Evolutionary conservation across 2,113 vertebrate genomes (phyloP).

Genomic region (Poeciliopsis prolifica): DNA sequence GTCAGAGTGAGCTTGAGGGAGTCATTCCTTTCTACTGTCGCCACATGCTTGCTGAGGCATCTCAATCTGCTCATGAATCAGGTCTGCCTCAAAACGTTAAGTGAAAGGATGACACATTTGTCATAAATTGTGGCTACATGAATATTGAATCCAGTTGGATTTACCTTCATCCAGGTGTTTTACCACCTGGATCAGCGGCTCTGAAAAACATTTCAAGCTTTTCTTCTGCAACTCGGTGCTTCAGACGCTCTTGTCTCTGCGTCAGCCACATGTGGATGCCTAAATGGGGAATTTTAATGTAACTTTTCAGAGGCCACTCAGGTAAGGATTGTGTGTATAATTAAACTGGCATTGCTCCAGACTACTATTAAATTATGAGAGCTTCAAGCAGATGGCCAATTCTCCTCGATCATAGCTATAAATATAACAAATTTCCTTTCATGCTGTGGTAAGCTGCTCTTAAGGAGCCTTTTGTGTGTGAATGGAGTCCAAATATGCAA

Average conservation of each 20-base stretch:
- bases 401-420: background rate
- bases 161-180: too few relatives aligned
- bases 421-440: background rate
- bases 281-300: background rate
- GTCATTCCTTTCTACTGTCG: too few relatives aligned
- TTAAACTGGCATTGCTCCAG: background rate
- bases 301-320: background rate
- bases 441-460: slow-evolving; percentile 2
- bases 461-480: slow-evolving; percentile 10
- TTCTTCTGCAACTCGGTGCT: background rate
- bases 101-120: too few relatives aligned
- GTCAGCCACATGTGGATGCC: background rate
- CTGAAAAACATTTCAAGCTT: background rate
- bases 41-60: too few relatives aligned
- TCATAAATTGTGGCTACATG: too few relatives aligned
- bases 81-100: too few relatives aligned
- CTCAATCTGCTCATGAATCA: too few relatives aligned
- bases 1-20: too few relatives aligned
- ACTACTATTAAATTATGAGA: background rate
- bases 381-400: background rate
- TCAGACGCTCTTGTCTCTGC: background rate
- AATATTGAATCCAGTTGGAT: too few relatives aligned
- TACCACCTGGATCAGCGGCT: too few relatives aligned
- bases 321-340: background rate
- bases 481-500: background rate